phyloP scores from a whole-genome alignment of 1,140 invertebrate genomes.

The Macrocentrus cingulum region DNA sequence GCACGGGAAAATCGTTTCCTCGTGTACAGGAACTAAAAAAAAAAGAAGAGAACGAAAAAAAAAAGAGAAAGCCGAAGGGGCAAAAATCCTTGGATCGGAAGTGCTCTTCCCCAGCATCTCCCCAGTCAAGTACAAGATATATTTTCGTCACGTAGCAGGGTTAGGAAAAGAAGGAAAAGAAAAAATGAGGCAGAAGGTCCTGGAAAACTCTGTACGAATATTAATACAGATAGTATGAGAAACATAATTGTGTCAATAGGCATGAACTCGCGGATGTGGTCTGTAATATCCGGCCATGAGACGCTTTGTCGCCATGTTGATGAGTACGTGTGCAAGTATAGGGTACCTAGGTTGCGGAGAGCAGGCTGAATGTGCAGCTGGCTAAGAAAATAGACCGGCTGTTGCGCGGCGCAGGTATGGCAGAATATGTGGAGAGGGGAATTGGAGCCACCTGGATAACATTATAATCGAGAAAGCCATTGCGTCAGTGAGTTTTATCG shows the following conservation, averaged over 20 bases:
- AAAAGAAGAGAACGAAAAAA: background rate
- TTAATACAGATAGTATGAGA: no score
- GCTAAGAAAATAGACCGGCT: constrained; percentile 18
- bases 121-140: no score
- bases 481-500: no score
- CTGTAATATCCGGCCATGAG: no score
- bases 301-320: no score
- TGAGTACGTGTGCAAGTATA: background rate
- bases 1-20: background rate
- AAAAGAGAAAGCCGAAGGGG: constrained; percentile 4
- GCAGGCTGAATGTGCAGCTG: constrained; percentile 21
- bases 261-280: no score
- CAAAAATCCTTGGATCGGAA: constrained; percentile 23
- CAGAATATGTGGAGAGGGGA: background rate
- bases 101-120: constrained; percentile 12
- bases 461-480: background rate
- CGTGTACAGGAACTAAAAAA: background rate
- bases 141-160: constrained; percentile 24
- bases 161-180: background rate
- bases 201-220: no score
- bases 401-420: constrained; percentile 10
- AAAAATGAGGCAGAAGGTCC: constrained; percentile 6
- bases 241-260: no score
- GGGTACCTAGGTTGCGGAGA: background rate
- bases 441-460: constrained; percentile 14